phyloP scores from a whole-genome alignment of 2,888 invertebrate species.

The Epinotia nisella region DNA sequence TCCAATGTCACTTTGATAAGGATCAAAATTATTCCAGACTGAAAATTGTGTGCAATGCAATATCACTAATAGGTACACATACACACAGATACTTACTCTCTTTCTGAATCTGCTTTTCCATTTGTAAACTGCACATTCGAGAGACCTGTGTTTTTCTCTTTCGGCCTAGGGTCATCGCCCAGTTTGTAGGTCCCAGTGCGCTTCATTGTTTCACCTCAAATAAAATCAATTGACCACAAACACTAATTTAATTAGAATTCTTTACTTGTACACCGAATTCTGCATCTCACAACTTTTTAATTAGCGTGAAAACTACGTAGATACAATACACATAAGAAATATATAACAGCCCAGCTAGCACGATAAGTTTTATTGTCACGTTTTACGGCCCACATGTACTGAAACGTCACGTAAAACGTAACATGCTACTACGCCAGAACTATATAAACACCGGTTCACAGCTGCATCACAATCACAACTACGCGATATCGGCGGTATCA shows the following conservation, averaged over 20 bases:
- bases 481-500: slow-evolving; percentile 36
- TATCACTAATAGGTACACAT: background rate
- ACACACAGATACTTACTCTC: slow-evolving; percentile 30
- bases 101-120: slow-evolving; percentile 33
- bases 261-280: background rate
- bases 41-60: too few species aligned
- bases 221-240: background rate
- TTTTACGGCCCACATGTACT: too few species aligned
- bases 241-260: background rate
- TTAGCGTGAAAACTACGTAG: background rate
- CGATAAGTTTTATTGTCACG: background rate
- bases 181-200: slow-evolving; percentile 33
- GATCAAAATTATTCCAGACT: too few species aligned
- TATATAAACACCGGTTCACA: slow-evolving; percentile 3
- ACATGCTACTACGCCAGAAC: too few species aligned
- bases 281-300: background rate
- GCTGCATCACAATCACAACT: slow-evolving; percentile 25
- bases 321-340: too few species aligned
- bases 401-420: too few species aligned
- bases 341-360: too few species aligned
- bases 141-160: slow-evolving; percentile 26
- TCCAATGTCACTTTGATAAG: too few species aligned
- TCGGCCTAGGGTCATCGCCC: slow-evolving; percentile 9
- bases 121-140: slow-evolving; percentile 41
- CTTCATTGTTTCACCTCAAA: slow-evolving; percentile 27